Percentiles rank a stretch among this genome's conserved stretches.
These are phyloP conservation scores for Oreochromis mossambicus DNA, from an alignment of 2,797 vertebrate genomes.

Conservation along the genomic window DNA sequence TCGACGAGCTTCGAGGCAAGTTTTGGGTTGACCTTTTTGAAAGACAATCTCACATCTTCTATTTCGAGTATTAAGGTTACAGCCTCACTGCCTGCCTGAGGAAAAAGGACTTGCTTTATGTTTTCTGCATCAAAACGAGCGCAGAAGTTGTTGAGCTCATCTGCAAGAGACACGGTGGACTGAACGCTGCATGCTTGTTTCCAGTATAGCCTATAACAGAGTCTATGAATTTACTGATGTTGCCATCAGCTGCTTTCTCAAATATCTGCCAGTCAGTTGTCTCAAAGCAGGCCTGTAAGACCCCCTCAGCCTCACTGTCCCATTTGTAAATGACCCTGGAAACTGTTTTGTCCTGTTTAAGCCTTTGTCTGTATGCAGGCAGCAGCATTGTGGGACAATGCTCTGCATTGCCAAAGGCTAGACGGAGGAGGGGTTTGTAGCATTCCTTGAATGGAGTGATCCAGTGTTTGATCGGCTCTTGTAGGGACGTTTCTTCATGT, in stretches of 20 bases:
- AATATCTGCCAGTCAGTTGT: background rate
- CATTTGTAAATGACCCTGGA: accelerated
- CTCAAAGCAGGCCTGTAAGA: background rate
- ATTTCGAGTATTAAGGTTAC: background rate
- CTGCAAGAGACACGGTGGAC: too few species aligned
- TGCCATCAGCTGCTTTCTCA: accelerated
- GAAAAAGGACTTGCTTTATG: too few species aligned
- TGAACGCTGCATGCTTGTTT: too few species aligned
- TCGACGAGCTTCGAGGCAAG: accelerated
- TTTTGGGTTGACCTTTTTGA: background rate
- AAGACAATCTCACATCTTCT: background rate
- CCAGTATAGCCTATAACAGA: background rate
- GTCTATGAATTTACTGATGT: accelerated
- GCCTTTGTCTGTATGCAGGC: background rate
- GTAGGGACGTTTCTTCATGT: background rate
- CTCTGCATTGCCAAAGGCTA: background rate
- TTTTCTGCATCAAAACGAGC: too few species aligned
- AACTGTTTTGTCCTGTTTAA: background rate
- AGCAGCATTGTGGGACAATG: background rate
- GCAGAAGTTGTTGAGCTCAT: too few species aligned
- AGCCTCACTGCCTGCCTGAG: too few species aligned
- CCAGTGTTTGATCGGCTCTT: accelerated
- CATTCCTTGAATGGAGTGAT: too few species aligned
- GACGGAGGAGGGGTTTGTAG: background rate
- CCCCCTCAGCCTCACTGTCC: background rate